Evolutionary conservation across 2,113 vertebrate species (phyloP), one percentile per base, ranked within the genome.

Genomic region (Sylvilagus bachmani): DNA sequence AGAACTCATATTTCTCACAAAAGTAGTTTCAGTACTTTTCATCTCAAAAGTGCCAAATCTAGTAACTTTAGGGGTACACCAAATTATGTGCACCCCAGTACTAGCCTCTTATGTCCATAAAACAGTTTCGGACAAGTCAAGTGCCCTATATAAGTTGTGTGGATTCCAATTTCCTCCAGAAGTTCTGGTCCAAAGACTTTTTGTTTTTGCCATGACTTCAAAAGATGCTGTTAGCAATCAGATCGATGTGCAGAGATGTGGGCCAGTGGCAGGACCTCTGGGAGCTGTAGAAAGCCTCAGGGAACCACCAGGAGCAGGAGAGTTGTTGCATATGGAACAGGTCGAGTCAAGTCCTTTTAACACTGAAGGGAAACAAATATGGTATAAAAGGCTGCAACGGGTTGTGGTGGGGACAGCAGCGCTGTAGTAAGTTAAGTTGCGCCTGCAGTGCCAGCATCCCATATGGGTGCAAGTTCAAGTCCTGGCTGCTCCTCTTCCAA

Each of bases 121-220:
- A 92, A 83, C 19, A 24, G 70, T 71, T 95, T 97, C 89, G 83
- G 64, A 91, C 71, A 24, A 84, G 58, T 67, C 86, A 95, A 94
- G 70, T 74, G 0, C 44, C 74, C 31, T 89, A 31, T 14, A 62
- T 89, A 95, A 33, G 36, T 55, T 84, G 29, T 70, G 49, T 87
- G 17, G 24, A 88, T 95, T 95, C 83, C 66, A 38, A 55, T 91
- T 91, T 95, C 13, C 69, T 84, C 75, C n/a, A 61, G 81, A 94
- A 84, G 12, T 90, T 90, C 51, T 31, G 67, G 12, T 67, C 51
- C 67, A 89, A 49, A 61, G 38, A 61, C 58, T 71, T 1, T 27
- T 70, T 38, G 74, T 38, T 61, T 19, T 33, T 29, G n/a, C 38
- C n/a, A 44, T 90, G 31, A n/a, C 51, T 96, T 95, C 89, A 69